phyloP scores from a whole-genome alignment of 2,888 invertebrate species.

The Andrena dorsata region DNA sequence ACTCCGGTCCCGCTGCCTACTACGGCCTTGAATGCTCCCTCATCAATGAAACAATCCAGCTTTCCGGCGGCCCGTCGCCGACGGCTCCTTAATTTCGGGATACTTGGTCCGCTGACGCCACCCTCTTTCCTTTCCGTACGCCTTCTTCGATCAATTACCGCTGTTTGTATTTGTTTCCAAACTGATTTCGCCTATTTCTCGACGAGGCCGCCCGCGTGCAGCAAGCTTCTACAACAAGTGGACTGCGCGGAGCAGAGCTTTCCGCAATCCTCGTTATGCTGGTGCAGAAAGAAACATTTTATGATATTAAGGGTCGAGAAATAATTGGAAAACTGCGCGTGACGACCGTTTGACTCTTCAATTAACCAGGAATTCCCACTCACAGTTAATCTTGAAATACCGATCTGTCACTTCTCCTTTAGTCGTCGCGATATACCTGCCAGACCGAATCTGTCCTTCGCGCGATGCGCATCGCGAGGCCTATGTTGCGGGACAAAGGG shows the following conservation, averaged over 20 bases:
- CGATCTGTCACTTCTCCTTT: no score
- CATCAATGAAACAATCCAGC: slow-evolving; percentile 84
- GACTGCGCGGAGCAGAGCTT: neutral
- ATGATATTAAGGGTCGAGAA: no score
- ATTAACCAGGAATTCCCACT: no score
- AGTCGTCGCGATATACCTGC: neutral
- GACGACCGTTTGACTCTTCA: no score
- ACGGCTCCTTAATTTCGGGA: slow-evolving; percentile 67
- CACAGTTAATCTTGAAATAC: neutral
- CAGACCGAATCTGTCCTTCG: slow-evolving; percentile 16
- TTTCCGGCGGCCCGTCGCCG: slow-evolving; percentile 60
- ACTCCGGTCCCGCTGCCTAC: slow-evolving; percentile 54
- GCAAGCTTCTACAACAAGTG: neutral
- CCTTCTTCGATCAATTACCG: slow-evolving; percentile 48
- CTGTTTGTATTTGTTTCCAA: slow-evolving; percentile 41
- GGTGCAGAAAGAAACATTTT: no score
- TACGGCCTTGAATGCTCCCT: slow-evolving; percentile 80
- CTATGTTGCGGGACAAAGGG: slow-evolving; percentile 56
- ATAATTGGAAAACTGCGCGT: no score
- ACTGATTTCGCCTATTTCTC: neutral
- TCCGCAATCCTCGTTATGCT: neutral
- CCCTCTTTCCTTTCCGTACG: slow-evolving; percentile 25
- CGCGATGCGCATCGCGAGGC: slow-evolving; percentile 35
- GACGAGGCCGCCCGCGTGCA: neutral
- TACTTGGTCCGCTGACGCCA: slow-evolving; percentile 11